Conservation (phyloP, 2,113 vertebrate genomes). For the Alexandromys fortis region DNA sequence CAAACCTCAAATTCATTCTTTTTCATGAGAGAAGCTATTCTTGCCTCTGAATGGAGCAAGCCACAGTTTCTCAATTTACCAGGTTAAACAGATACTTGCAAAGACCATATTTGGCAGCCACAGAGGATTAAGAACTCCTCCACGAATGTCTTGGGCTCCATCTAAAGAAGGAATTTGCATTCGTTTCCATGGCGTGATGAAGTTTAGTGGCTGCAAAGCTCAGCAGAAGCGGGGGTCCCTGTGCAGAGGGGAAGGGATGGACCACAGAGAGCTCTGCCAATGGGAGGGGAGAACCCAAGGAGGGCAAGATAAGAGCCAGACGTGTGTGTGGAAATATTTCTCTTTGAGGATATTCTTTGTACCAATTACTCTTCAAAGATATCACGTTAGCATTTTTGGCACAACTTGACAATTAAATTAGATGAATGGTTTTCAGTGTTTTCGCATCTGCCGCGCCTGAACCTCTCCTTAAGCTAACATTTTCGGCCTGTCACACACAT, state of each 20-base stretch:
- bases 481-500: slow-evolving; percentile 77
- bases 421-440: slow-evolving; percentile 84
- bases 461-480: slow-evolving; percentile 77
- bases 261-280: slow-evolving; percentile 62
- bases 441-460: slow-evolving; percentile 82
- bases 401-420: slow-evolving; percentile 87
- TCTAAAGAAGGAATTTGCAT: slow-evolving; percentile 90
- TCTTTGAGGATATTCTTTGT: slow-evolving; percentile 87
- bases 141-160: slow-evolving; percentile 85
- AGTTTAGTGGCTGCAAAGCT: slow-evolving; percentile 80
- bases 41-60: slow-evolving; percentile 77
- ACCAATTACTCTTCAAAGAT: slow-evolving; percentile 88
- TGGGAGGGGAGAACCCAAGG: slow-evolving; percentile 77
- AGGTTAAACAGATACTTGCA: slow-evolving; percentile 74
- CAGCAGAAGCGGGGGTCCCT: slow-evolving; percentile 75
- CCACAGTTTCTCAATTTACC: slow-evolving; percentile 67
- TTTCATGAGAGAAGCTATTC: slow-evolving; percentile 84
- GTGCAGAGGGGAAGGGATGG: slow-evolving; percentile 35
- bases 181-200: slow-evolving; percentile 86
- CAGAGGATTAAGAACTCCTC: slow-evolving; percentile 84
- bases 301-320: slow-evolving; percentile 86
- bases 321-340: slow-evolving; percentile 87
- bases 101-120: slow-evolving; percentile 73
- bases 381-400: slow-evolving; percentile 85
- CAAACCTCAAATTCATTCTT: slow-evolving; percentile 86